A percentile compares a stretch with the other conserved stretches of the same genome.
phyloP scores from a whole-genome alignment of 1,140 invertebrate species.

The Protaetia brevitarsis region DNA sequence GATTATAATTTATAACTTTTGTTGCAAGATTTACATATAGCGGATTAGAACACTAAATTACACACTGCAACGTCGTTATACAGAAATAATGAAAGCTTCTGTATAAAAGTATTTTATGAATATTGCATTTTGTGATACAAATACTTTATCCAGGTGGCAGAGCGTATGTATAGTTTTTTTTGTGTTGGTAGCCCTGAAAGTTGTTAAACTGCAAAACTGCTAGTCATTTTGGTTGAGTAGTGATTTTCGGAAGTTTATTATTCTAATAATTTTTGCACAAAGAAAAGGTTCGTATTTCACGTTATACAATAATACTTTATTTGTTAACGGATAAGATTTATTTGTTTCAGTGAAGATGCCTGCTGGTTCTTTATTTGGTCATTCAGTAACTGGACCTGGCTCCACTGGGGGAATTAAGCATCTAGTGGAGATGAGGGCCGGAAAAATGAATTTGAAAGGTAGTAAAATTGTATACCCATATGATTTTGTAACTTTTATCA shows the following conservation, averaged over 20 bases:
- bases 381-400: constrained; percentile 66
- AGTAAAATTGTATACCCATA: constrained; percentile 42
- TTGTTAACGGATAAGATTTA: not conserved
- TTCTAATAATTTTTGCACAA: not conserved
- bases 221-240: not conserved
- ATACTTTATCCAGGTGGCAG: too few relatives aligned
- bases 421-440: constrained; percentile 92
- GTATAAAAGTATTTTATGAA: too few relatives aligned
- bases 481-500: not conserved
- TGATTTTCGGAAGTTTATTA: not conserved
- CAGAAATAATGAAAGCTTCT: too few relatives aligned
- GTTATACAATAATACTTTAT: not conserved
- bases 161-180: too few relatives aligned
- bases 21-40: too few relatives aligned
- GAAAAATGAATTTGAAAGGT: constrained; percentile 94
- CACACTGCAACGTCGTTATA: too few relatives aligned
- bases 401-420: constrained; percentile 85
- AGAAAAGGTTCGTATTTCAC: not conserved
- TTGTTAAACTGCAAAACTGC: too few relatives aligned
- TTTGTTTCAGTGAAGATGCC: constrained; percentile 52
- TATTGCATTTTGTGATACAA: too few relatives aligned
- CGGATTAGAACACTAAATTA: too few relatives aligned
- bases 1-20: too few relatives aligned
- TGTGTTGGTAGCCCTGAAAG: not conserved
- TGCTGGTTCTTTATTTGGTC: constrained; percentile 70